These are phyloP conservation scores for Murina feae DNA, from an alignment of 2,113 vertebrate genomes.

Conservation along the genomic window DNA sequence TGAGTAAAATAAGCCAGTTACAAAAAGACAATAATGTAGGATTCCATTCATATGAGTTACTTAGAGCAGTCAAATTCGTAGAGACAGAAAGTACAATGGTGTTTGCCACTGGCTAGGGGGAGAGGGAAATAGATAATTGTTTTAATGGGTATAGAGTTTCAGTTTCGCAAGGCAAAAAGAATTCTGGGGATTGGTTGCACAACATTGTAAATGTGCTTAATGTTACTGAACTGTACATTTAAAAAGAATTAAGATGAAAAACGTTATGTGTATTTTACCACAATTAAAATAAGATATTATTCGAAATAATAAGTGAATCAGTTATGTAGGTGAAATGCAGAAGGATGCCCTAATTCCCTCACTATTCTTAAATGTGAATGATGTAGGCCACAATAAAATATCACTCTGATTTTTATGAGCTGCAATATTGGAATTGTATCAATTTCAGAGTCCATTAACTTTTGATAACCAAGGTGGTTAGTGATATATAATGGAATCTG, in stretches of 20 bases:
- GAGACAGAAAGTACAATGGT: background rate
- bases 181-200: background rate
- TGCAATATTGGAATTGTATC: constrained; percentile 76
- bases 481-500: constrained; percentile 25
- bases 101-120: background rate
- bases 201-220: background rate
- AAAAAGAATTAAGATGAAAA: background rate
- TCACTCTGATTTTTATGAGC: constrained; percentile 74
- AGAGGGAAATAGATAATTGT: background rate
- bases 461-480: constrained; percentile 76
- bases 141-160: background rate
- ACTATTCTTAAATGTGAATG: constrained; percentile 65
- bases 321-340: background rate
- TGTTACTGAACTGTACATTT: background rate
- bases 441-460: constrained; percentile 83
- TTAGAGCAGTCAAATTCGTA: background rate
- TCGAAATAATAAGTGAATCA: constrained; percentile 1
- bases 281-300: background rate
- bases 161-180: background rate
- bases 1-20: background rate
- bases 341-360: constrained; percentile 69
- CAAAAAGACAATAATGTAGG: background rate
- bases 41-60: background rate
- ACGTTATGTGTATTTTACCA: background rate
- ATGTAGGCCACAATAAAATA: constrained; percentile 77